Base-by-base conservation (phyloP, 2,113 vertebrate genomes). In the Syngnathus floridae region DNA sequence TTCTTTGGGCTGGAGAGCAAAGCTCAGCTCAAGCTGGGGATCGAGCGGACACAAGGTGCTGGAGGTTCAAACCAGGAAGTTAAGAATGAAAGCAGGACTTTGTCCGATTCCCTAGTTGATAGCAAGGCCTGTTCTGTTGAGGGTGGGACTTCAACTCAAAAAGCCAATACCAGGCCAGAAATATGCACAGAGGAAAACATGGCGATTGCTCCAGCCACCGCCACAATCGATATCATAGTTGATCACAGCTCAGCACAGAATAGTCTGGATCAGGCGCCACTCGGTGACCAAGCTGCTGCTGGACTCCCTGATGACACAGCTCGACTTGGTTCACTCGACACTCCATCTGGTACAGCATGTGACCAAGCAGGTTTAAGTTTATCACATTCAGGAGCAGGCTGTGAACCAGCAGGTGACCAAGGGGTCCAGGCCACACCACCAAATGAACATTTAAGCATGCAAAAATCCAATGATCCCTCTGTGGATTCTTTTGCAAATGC, bases 1-100 rank as follows among this genome's bases (percentile, higher is more conserved):
- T 74, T 95, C 81, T 97, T 96, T 75, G 93, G 90, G 70, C 86
- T 91, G 70, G 68, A 83, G 7, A 51, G 1, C 51, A 67, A 66
- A 73, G 11, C 77, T 73, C 31, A 36, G 22, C 58, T 43, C 4
- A 37, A 54, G 4, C 14, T 52, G 13, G 49, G 1, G 35, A 13
- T 48, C 13, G 21, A 26, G 4, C 14, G 5, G 26, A 64, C 12
- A 19, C 1, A 19, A 36, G 17, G 37, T 40, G 3, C 54, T 16
- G 0, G 26, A 69, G 22, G 11, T 1, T 7, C 7, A 55, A 61
- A 66, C 22, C 58, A 46, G 5, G 22, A 58, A 4, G 26, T 1
- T 7, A 37, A 14, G 19, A 40, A 55, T 17, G 59, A 62, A 35
- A 40, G 5, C 35, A 13, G 12, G 13, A 13, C 0, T 43, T 35